Evolutionary conservation across 2,113 vertebrate species (phyloP).

Genomic region (Pluvianellus socialis): DNA sequence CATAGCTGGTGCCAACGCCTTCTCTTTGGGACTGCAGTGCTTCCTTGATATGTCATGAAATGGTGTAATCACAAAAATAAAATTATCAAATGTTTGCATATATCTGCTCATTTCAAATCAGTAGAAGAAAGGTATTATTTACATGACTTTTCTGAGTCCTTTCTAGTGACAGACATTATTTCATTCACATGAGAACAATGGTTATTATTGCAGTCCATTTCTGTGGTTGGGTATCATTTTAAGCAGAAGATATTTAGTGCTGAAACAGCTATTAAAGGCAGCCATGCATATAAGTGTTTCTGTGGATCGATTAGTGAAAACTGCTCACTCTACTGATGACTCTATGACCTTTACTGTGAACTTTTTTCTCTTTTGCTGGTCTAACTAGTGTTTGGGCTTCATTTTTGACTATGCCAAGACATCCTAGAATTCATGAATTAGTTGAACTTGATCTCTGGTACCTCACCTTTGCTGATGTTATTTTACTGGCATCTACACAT

Average conservation of each 20-base stretch:
- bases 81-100: background rate
- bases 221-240: conserved; percentile 31
- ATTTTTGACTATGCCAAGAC: background rate
- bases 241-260: conserved; percentile 48
- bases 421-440: background rate
- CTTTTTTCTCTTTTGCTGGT: background rate
- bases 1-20: rapidly evolving
- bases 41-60: background rate
- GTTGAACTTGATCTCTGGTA: background rate
- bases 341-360: conserved; percentile 9
- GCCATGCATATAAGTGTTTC: conserved; percentile 47
- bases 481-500: background rate
- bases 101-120: background rate
- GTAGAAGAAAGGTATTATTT: background rate
- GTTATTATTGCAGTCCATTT: conserved; percentile 31
- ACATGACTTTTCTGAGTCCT: background rate
- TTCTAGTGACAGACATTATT: background rate
- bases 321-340: background rate
- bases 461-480: background rate
- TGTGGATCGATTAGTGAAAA: conserved; percentile 35
- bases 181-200: background rate
- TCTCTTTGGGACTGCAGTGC: background rate
- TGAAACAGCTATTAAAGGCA: conserved; percentile 42
- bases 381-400: background rate
- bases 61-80: background rate